Evolutionary conservation across 2,113 vertebrate species (phyloP).

Genomic region (Hydrolagus affinis): DNA sequence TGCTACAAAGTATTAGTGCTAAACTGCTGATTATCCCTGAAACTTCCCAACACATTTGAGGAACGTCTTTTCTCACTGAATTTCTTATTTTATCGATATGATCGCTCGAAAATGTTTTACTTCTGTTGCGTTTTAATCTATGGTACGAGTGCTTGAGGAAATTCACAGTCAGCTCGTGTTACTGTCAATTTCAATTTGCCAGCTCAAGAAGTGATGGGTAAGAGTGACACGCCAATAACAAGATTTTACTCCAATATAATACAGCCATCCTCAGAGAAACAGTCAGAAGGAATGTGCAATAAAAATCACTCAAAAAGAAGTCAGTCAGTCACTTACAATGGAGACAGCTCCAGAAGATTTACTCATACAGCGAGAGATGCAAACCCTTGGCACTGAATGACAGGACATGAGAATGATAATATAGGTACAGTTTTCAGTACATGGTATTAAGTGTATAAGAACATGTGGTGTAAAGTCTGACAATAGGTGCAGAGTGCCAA

Average conservation of each 20-base stretch:
- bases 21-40: too few relatives aligned
- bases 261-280: not conserved
- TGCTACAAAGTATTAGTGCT: too few relatives aligned
- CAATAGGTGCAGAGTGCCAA: not conserved
- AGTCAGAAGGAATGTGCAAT: slow-evolving; percentile 11
- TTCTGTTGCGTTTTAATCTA: not conserved
- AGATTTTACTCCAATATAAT: not conserved
- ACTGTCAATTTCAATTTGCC: not conserved
- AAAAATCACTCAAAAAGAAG: not conserved
- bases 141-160: not conserved
- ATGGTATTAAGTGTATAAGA: not conserved
- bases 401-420: not conserved
- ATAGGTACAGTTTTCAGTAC: too few relatives aligned
- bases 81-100: not conserved
- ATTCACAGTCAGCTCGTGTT: not conserved
- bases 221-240: not conserved
- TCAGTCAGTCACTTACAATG: not conserved
- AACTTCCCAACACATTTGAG: not conserved
- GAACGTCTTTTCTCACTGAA: not conserved
- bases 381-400: not conserved
- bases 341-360: not conserved
- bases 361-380: not conserved
- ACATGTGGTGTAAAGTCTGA: slow-evolving; percentile 4
- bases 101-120: not conserved
- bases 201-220: not conserved